phyloP scores from a whole-genome alignment of 1,140 invertebrate genomes.

The Drosophila nigromelanica region DNA sequence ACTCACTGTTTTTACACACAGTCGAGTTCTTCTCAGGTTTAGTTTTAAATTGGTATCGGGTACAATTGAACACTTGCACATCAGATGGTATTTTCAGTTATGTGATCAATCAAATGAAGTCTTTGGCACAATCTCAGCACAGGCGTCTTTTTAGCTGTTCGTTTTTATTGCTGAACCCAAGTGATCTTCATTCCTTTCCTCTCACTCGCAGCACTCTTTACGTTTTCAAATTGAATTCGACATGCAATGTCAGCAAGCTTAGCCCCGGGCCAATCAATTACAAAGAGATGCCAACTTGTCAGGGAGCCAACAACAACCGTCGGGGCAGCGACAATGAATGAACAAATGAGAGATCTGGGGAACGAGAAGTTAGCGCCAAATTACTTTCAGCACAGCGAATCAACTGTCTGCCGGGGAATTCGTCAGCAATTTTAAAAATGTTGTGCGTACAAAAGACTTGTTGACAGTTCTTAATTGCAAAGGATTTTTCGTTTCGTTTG shows the following conservation, averaged over 20 bases:
- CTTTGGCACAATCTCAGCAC: slow-evolving; percentile 28
- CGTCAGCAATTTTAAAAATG: slow-evolving; percentile 62
- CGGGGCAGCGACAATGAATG: slow-evolving; percentile 21
- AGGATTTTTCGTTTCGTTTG: slow-evolving; percentile 48
- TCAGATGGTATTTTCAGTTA: slow-evolving; percentile 34
- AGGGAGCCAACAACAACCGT: slow-evolving; percentile 59
- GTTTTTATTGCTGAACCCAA: slow-evolving; percentile 21
- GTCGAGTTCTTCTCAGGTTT: too few species aligned
- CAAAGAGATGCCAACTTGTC: slow-evolving; percentile 80
- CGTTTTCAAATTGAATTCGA: slow-evolving; percentile 63
- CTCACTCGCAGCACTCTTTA: slow-evolving; percentile 10
- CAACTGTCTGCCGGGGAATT: slow-evolving; percentile 69
- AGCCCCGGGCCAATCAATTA: slow-evolving; percentile 76
- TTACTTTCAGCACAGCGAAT: slow-evolving; percentile 78
- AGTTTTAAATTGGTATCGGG: too few species aligned
- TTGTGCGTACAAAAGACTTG: slow-evolving; percentile 75
- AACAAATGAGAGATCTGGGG: slow-evolving; percentile 40
- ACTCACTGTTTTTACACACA: background rate
- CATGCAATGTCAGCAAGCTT: slow-evolving; percentile 72
- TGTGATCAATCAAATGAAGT: slow-evolving; percentile 48
- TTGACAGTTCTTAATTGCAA: slow-evolving; percentile 80
- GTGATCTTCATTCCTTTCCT: slow-evolving; percentile 29
- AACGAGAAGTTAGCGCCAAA: slow-evolving; percentile 69
- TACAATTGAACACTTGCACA: too few species aligned
- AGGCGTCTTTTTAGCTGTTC: slow-evolving; percentile 4